Conservation (phyloP, 2,113 vertebrate species). For the Osmerus eperlanus region DNA sequence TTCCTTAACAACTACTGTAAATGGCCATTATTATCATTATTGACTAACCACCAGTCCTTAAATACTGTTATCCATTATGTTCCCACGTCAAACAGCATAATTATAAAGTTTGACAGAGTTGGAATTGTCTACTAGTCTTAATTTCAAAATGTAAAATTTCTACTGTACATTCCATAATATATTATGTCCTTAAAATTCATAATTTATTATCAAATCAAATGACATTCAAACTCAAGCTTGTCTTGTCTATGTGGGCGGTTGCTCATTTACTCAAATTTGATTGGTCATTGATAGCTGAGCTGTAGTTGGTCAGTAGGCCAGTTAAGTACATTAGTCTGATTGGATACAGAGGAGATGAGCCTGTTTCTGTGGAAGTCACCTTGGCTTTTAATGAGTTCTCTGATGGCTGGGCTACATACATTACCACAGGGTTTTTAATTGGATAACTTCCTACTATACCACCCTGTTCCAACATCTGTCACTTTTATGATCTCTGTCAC, state of each 20-base stretch:
- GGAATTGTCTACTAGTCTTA: not conserved
- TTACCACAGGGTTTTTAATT: constrained; percentile 41
- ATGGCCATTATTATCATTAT: not conserved
- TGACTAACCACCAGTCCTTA: not conserved
- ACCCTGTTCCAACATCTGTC: not conserved
- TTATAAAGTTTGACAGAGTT: not conserved
- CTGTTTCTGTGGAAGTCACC: constrained; percentile 50
- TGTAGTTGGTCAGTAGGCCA: constrained; percentile 1
- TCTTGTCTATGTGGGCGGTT: too few relatives aligned
- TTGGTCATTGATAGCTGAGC: not conserved
- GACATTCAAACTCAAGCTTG: too few relatives aligned
- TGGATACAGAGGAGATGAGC: constrained; percentile 36
- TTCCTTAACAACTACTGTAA: constrained; percentile 7
- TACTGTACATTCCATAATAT: not conserved
- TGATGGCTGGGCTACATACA: constrained; percentile 22
- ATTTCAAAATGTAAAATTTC: not conserved
- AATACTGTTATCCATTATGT: constrained; percentile 29
- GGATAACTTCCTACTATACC: constrained; percentile 22
- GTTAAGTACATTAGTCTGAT: constrained; percentile 47
- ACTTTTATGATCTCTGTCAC: constrained; percentile 13
- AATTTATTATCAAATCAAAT: too few relatives aligned
- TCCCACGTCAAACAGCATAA: constrained; percentile 12
- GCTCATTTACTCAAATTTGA: not conserved
- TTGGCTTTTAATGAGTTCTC: constrained; percentile 49
- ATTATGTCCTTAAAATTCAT: too few relatives aligned